Conservation (phyloP, 2,888 invertebrate species). For the Corbicula japonica region DNA sequence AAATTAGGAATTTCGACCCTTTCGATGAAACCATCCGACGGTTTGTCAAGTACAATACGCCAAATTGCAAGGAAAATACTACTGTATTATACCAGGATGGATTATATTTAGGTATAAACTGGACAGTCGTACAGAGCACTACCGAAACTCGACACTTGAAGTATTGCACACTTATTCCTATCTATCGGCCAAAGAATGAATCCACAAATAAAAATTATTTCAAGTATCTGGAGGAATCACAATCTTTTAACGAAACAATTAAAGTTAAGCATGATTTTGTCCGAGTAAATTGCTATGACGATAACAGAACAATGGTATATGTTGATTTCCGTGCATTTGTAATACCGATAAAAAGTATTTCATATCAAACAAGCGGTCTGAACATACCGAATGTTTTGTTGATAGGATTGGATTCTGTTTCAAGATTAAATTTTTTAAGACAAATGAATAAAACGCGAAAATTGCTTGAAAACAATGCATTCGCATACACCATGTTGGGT, state of each 20-base stretch:
- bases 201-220: slow-evolving; percentile 63
- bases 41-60: slow-evolving; percentile 65
- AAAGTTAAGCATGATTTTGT: slow-evolving; percentile 79
- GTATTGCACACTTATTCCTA: slow-evolving; percentile 79
- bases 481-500: slow-evolving; percentile 93
- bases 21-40: slow-evolving; percentile 75
- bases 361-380: slow-evolving; percentile 48
- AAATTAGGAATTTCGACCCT: slow-evolving; percentile 82
- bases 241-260: slow-evolving; percentile 51
- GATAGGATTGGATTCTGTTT: slow-evolving; percentile 94
- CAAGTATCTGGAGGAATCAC: slow-evolving; percentile 56
- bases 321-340: slow-evolving; percentile 82
- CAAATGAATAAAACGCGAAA: slow-evolving; percentile 91
- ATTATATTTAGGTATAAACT: slow-evolving; percentile 53
- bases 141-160: slow-evolving; percentile 71
- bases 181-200: slow-evolving; percentile 70
- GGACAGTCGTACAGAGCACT: slow-evolving; percentile 50
- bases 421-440: slow-evolving; percentile 93
- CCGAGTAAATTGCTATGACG: slow-evolving; percentile 79
- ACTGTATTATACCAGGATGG: slow-evolving; percentile 79
- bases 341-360: slow-evolving; percentile 61
- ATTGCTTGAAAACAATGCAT: slow-evolving; percentile 91
- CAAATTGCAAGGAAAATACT: slow-evolving; percentile 70
- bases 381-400: slow-evolving; percentile 91
- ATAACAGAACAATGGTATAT: slow-evolving; percentile 73